Evolutionary conservation across 2,113 vertebrate genomes (phyloP).

Genomic region (Hassar affinis): DNA sequence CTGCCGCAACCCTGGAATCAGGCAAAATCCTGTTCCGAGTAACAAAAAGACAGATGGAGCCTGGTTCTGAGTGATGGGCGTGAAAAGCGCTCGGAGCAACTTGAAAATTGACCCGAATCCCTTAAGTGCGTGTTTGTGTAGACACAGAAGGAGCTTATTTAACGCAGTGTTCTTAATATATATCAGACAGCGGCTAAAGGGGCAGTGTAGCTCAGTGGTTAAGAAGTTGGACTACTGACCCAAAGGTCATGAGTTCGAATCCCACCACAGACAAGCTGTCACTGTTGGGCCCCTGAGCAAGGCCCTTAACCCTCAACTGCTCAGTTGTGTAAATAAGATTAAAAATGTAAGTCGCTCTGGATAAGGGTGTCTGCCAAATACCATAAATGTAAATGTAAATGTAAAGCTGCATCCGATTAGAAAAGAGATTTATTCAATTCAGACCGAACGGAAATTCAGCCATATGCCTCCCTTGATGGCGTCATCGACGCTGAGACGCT

Average conservation of each 20-base stretch:
- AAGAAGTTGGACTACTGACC: no score
- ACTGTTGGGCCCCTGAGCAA: no score
- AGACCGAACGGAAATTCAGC: slow-evolving; percentile 9
- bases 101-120: background rate
- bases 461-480: slow-evolving; percentile 3
- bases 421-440: slow-evolving; percentile 27
- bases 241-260: no score
- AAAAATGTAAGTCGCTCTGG: no score
- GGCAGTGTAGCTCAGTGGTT: no score
- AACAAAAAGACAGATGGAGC: slow-evolving; percentile 1
- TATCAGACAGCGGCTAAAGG: slow-evolving; percentile 1
- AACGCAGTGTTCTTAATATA: background rate
- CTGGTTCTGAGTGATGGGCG: background rate
- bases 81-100: background rate
- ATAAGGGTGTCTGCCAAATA: no score
- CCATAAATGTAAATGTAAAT: no score
- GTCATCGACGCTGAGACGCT: no score
- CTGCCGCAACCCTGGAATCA: background rate
- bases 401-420: slow-evolving; percentile 17
- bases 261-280: no score
- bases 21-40: background rate
- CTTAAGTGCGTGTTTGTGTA: background rate
- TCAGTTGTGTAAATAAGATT: no score
- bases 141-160: background rate
- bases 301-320: no score